Evolutionary conservation across 2,797 vertebrate species (phyloP).

Genomic region (Holocentrus rufus): DNA sequence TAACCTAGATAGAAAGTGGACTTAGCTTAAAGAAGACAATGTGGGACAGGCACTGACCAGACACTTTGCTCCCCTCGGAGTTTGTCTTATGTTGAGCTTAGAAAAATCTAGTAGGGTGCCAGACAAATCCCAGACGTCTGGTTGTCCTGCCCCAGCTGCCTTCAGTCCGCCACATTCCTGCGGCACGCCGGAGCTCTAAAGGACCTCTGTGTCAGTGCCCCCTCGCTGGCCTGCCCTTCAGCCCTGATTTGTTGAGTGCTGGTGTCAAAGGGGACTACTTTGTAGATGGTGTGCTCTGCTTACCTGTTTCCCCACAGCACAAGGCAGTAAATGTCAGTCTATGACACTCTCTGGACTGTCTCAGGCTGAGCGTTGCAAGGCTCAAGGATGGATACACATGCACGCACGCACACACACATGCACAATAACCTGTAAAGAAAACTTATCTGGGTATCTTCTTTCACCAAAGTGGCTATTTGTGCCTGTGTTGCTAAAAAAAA

Average conservation of each 20-base stretch:
- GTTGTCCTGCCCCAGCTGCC: constrained; percentile 63
- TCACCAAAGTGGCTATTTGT: constrained; percentile 17
- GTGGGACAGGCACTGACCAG: constrained; percentile 42
- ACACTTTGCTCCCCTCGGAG: constrained; percentile 35
- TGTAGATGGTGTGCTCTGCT: constrained; percentile 82
- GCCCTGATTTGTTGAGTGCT: constrained; percentile 85
- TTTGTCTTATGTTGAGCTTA: constrained; percentile 59
- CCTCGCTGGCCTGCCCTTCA: constrained; percentile 70
- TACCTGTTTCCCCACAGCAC: constrained; percentile 80
- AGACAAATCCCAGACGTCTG: constrained; percentile 80
- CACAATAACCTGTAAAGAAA: constrained; percentile 44
- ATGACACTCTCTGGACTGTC: constrained; percentile 79
- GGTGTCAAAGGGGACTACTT: constrained; percentile 84
- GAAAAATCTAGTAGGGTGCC: constrained; percentile 63
- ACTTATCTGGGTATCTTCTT: constrained; percentile 10
- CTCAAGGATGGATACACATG: constrained; percentile 50
- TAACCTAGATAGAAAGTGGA: constrained; percentile 57
- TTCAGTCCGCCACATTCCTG: constrained; percentile 72
- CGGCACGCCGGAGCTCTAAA: constrained; percentile 71
- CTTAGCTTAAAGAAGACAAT: constrained; percentile 37
- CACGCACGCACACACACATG: constrained; percentile 18
- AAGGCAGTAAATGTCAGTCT: constrained; percentile 78
- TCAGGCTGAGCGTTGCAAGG: constrained; percentile 69
- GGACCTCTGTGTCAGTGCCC: constrained; percentile 76
- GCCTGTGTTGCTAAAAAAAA: constrained; percentile 30